These are phyloP conservation scores for Nicator chloris DNA, from an alignment of 2,113 vertebrate genomes.

Conservation along the genomic window DNA sequence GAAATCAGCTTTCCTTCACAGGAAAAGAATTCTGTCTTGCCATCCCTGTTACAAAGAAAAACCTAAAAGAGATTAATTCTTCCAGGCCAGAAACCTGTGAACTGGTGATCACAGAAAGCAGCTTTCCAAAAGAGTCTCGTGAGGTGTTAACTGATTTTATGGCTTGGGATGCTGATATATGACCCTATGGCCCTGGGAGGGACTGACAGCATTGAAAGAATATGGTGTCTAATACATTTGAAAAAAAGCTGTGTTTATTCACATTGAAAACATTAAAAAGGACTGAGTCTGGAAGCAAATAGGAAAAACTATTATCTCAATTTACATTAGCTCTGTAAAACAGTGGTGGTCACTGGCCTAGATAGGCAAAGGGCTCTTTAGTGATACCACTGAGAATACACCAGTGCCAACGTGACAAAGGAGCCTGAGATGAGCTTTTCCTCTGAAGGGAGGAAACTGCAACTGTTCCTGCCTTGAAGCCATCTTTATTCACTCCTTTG, in stretches of 20 bases:
- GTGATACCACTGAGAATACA: not conserved
- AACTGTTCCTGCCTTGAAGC: not conserved
- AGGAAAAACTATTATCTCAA: not conserved
- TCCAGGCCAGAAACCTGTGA: not conserved
- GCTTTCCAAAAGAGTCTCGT: not conserved
- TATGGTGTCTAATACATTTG: not conserved
- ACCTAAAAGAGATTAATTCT: not conserved
- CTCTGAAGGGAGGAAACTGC: not conserved
- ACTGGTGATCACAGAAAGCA: not conserved
- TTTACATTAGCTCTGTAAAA: not conserved
- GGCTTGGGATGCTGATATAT: not conserved
- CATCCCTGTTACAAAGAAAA: not conserved
- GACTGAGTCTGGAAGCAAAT: not conserved
- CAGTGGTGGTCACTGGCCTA: not conserved
- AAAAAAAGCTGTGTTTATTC: not conserved
- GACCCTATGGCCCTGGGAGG: not conserved
- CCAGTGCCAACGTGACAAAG: not conserved
- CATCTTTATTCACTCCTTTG: not conserved
- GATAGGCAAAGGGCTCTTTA: not conserved
- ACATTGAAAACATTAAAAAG: not conserved
- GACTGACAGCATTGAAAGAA: not conserved
- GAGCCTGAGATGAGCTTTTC: not conserved
- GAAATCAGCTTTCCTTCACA: not conserved
- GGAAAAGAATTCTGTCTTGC: not conserved
- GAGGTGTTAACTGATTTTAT: not conserved